Evolutionary conservation across 2,113 vertebrate genomes (phyloP), one percentile per base, ranked within the genome.

Genomic region (Vidua chalybeata): DNA sequence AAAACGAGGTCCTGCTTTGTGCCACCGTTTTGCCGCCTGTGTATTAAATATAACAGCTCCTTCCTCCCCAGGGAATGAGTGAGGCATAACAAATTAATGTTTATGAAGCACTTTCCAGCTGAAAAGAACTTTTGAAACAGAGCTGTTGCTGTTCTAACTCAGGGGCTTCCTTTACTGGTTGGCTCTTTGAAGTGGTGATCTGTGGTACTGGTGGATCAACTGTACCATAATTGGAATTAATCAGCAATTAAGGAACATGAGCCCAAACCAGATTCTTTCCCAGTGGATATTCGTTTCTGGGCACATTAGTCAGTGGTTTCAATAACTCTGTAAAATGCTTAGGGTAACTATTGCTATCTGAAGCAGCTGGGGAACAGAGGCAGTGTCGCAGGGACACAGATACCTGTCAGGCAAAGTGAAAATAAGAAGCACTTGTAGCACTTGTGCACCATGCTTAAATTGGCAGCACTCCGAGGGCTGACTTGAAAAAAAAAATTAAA

Each of bases 171-270:
- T 92, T 92, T 79, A 41, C 86, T 78, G 45, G 77, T 89, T 93
- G 80, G 52, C 37, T 84, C 93, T 92, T 97, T 96, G 90, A 95
- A 93, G 94, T 94, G 85, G 69, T 0, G 6, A 72, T 90, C 76
- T 84, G 77, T 81, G 80, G 88, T 88, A 41, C 79, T 64, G 88
- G 90, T 96, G 83, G 94, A 97, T 89, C 92, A 82, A 80, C 64
- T 86, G 66, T 81, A 90, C 88, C 58, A 15, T 94, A 95, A 95
- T 87, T 95, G 95, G 86, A 93, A 92, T 96, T 96, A 94, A 96
- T 94, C 92, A 96, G 69, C 76, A 93, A 76, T 96, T 96, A 96
- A 64, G 46, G 80, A 95, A 94, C 86, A 93, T 0, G 6, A 95
- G 77, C 54, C 80, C 76, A 89, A 92, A 79, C 28, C n/a, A 87